Percentiles rank a stretch among this genome's conserved stretches.
Conservation (phyloP, 2,113 vertebrate species). For the Anolis sagrei region DNA sequence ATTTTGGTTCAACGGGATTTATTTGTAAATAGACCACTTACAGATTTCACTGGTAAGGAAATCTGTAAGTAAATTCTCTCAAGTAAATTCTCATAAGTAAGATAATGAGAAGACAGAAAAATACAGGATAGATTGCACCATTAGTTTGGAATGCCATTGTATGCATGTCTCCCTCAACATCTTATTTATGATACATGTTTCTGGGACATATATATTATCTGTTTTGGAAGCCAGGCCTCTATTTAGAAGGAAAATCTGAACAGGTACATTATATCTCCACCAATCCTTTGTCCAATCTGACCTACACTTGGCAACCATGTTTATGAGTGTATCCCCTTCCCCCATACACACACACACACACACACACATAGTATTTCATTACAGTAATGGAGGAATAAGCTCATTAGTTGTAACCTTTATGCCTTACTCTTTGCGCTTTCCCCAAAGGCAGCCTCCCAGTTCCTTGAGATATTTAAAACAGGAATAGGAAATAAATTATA, state of each 20-base stretch:
- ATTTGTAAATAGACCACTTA: neutral
- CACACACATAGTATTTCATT: neutral
- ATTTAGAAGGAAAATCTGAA: neutral
- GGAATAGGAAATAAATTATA: constrained; percentile 44
- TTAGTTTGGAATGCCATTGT: neutral
- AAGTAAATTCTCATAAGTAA: neutral
- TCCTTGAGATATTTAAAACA: constrained; percentile 41
- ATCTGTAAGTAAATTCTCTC: neutral
- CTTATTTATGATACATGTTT: neutral
- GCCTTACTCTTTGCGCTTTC: constrained; percentile 15
- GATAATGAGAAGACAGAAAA: neutral
- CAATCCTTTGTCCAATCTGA: neutral
- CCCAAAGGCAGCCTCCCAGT: constrained; percentile 26
- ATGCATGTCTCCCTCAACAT: neutral
- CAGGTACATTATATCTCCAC: neutral
- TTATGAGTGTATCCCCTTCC: neutral
- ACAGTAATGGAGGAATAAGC: constrained; percentile 11
- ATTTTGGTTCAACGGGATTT: neutral
- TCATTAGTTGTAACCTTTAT: constrained; percentile 28
- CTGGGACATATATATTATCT: neutral
- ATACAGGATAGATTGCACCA: neutral
- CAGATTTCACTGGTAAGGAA: neutral
- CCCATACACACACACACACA: neutral
- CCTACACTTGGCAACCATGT: constrained; percentile 16
- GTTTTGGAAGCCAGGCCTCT: neutral